Conservation (phyloP, 2,797 vertebrate species). For the Centropyge bicolor region DNA sequence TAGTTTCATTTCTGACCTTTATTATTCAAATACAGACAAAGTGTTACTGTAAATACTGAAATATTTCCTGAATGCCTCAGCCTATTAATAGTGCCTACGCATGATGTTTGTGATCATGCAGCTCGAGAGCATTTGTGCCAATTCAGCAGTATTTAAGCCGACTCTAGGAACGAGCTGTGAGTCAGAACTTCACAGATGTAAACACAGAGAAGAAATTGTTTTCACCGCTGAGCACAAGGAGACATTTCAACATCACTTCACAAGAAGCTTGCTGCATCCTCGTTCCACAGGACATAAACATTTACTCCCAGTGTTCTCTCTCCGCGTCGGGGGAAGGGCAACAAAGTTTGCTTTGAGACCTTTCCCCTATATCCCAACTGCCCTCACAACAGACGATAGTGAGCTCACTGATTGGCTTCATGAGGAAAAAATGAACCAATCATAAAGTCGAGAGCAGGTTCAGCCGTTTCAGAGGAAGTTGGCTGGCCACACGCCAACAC, state of each 20-base stretch:
- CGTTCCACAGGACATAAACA: constrained; percentile 55
- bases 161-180: neutral
- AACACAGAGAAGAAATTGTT: neutral
- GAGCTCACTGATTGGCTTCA: constrained; percentile 70
- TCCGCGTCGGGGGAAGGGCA: constrained; percentile 63
- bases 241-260: constrained; percentile 7
- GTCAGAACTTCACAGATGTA: constrained; percentile 2
- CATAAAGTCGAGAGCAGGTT: constrained; percentile 58
- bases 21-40: neutral
- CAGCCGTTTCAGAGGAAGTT: constrained; percentile 32
- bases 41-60: neutral
- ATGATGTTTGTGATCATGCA: neutral
- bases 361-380: constrained; percentile 83
- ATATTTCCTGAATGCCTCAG: neutral
- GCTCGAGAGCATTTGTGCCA: neutral
- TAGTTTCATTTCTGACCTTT: neutral
- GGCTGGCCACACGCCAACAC: constrained; percentile 13
- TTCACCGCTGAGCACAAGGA: neutral
- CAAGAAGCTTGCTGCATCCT: constrained; percentile 31
- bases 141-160: constrained; percentile 16
- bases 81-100: neutral
- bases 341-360: constrained; percentile 76
- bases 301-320: constrained; percentile 47
- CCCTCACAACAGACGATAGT: constrained; percentile 55
- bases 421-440: constrained; percentile 71